Evolutionary conservation across 2,797 vertebrate genomes (phyloP), one percentile per base, ranked within the genome.

Genomic region (Oryzias dopingdopingensis): DNA sequence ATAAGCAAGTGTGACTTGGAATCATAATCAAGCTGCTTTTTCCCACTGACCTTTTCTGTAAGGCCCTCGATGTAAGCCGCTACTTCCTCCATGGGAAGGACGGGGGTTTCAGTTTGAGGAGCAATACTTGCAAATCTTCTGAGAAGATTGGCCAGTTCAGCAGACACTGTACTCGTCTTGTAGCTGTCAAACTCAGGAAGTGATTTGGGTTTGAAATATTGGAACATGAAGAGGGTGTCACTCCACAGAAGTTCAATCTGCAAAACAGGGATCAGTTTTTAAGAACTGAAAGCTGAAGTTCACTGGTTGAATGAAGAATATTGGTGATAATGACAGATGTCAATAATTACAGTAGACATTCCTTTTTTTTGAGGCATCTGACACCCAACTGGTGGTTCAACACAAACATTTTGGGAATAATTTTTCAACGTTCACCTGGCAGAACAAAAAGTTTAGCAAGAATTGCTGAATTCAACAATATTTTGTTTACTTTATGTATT

Each of bases 151-250:
- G 97, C 96, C 69, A 99, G 81, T 74, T 99, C 97, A 0, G 97
- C 96, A 22, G 97, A 98, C 56, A 99, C 97, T 0, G 97, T 99
- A 88, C 97, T 99, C 0, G 97, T 97, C 90, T 99, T 99, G 74
- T 98, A 99, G 85, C 97, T 98, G 71, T 99, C 97, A 67, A 99
- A 99, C 68, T 99, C 97, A 0, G 97, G 96, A 59, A 98, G 91
- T 0, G 95, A 94, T 89, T 98, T 98, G 46, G 97, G 97, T 80
- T 98, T 99, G 84, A 99, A 98, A 80, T 98, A 99, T 22, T 96
- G 93, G 74, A 99, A 98, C 94, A 99, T 94, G 75, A 96, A 96
- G 45, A 95, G 86, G 22, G 96, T 91, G 7, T 97, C 95, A 41
- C 89, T 91, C 97, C 97, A 99, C 14, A 92, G 91, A 44, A 99